Evolutionary conservation across 1,140 invertebrate species (phyloP).

Genomic region (Rhopalosiphum maidis): DNA sequence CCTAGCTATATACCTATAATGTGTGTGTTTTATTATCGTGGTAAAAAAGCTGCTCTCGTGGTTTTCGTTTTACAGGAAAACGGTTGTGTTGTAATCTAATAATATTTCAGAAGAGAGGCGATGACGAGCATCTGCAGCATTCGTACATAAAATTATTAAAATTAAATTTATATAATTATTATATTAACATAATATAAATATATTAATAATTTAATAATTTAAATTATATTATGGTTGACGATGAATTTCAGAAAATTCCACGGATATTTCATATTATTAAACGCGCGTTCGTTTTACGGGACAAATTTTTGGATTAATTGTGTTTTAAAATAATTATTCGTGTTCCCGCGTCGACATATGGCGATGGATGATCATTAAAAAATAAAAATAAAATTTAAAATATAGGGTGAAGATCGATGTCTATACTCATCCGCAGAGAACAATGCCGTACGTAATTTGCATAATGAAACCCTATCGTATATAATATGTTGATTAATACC

Average conservation of each 20-base stretch:
- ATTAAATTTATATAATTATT: neutral
- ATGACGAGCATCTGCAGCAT: neutral
- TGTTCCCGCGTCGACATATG: neutral
- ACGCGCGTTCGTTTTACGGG: neutral
- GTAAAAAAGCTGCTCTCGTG: constrained; percentile 22
- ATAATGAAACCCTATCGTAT: constrained; percentile 13
- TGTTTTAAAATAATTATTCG: constrained; percentile 27
- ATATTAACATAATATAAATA: neutral
- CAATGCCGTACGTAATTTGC: constrained; percentile 11
- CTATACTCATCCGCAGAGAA: constrained; percentile 2
- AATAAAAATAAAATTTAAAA: constrained; percentile 22
- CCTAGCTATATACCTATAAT: neutral
- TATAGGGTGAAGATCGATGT: constrained; percentile 35
- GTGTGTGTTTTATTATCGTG: neutral
- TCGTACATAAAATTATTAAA: neutral
- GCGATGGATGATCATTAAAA: constrained; percentile 23
- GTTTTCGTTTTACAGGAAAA: neutral
- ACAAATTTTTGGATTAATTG: constrained; percentile 14
- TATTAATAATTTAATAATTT: constrained; percentile 17
- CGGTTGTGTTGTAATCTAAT: neutral
- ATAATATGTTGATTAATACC: neutral
- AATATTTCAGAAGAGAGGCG: neutral
- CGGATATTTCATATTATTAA: constrained; percentile 1
- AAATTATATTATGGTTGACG: neutral
- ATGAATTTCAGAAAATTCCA: neutral